phyloP scores from a whole-genome alignment of 2,113 vertebrate species.

The Pavo muticus region DNA sequence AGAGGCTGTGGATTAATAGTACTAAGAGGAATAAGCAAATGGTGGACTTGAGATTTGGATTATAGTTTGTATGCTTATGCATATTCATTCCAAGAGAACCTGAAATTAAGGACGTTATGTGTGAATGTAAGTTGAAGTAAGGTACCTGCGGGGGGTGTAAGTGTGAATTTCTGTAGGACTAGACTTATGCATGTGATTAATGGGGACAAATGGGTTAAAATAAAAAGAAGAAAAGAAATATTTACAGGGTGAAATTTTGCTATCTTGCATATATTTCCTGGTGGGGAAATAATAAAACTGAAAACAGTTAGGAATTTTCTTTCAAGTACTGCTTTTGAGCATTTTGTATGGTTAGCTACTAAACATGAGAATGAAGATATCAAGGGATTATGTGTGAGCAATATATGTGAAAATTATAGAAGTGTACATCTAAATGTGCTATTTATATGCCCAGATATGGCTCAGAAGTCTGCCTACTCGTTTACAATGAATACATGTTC shows the following conservation, averaged over 20 bases:
- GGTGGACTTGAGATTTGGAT: background rate
- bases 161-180: background rate
- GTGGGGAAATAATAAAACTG: background rate
- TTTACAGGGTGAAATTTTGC: background rate
- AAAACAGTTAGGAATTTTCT: conserved; percentile 24
- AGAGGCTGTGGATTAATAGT: background rate
- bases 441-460: conserved; percentile 36
- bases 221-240: background rate
- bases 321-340: conserved; percentile 24
- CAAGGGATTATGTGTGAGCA: conserved; percentile 26
- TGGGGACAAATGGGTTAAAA: background rate
- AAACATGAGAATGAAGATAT: conserved; percentile 42
- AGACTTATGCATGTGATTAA: background rate
- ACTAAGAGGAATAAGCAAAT: background rate
- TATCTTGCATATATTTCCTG: background rate
- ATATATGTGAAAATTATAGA: conserved; percentile 48
- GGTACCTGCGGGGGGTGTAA: background rate
- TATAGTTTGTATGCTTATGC: background rate
- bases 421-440: conserved; percentile 31
- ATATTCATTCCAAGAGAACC: background rate
- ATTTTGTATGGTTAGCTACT: conserved; percentile 47
- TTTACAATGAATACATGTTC: conserved; percentile 52
- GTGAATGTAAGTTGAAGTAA: background rate
- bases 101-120: background rate
- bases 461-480: conserved; percentile 42